phyloP scores from a whole-genome alignment of 2,797 vertebrate species.

The Diceros bicornis region DNA sequence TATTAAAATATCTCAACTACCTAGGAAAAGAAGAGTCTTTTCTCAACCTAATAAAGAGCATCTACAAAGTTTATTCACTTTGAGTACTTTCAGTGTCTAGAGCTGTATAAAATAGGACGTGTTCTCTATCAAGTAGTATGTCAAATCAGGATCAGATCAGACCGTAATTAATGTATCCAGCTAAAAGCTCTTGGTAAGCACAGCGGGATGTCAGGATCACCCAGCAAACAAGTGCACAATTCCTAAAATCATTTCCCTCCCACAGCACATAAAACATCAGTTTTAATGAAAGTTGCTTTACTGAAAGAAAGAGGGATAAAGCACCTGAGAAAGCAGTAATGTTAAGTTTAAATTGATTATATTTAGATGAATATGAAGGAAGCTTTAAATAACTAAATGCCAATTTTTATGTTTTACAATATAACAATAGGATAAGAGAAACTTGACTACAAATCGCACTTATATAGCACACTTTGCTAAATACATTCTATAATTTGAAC shows the following conservation, averaged over 20 bases:
- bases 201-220: neutral
- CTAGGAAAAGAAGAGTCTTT: neutral
- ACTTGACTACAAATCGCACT: neutral
- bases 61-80: neutral
- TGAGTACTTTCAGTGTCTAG: neutral
- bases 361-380: slow-evolving; percentile 3
- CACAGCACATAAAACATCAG: neutral
- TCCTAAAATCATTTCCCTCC: neutral
- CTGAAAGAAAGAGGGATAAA: neutral
- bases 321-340: neutral
- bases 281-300: neutral
- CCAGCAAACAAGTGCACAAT: neutral
- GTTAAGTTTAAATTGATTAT: neutral
- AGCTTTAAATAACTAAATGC: slow-evolving; percentile 12
- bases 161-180: neutral
- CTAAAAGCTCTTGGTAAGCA: neutral
- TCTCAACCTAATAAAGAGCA: neutral
- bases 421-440: neutral
- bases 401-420: neutral
- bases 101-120: neutral
- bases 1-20: neutral
- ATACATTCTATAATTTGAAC: neutral
- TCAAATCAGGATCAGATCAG: neutral
- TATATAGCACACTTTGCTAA: neutral
- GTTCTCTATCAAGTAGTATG: neutral